Conservation (phyloP, 2,797 vertebrate species). For the Vireo griseus region DNA sequence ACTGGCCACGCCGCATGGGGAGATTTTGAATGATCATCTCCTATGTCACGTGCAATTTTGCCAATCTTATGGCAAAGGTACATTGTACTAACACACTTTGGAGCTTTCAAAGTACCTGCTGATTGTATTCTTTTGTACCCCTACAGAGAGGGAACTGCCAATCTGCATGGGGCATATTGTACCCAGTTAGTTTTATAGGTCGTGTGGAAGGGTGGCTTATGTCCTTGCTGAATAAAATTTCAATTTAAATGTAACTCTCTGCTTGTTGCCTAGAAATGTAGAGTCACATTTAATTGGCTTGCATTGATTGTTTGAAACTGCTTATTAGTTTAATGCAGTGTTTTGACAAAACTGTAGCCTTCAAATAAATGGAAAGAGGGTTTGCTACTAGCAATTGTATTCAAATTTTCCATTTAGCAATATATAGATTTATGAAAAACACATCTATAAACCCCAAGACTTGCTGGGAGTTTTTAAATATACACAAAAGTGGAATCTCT, state of each 20-base stretch:
- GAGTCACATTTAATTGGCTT: conserved; percentile 24
- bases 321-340: conserved; percentile 28
- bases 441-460: background rate
- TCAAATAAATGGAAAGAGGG: background rate
- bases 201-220: background rate
- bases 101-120: background rate
- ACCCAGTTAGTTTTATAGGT: background rate
- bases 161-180: background rate
- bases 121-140: background rate
- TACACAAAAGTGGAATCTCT: background rate
- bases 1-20: background rate
- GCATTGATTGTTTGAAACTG: conserved; percentile 23
- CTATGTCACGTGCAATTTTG: background rate
- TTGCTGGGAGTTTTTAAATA: background rate
- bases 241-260: background rate
- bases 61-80: background rate
- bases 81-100: background rate
- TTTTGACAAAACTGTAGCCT: conserved; percentile 8
- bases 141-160: background rate
- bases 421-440: background rate
- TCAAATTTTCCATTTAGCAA: background rate
- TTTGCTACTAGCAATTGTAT: background rate
- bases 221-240: background rate
- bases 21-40: background rate
- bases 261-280: conserved; percentile 1